Conservation (phyloP, 2,888 invertebrate species). For the Nomada ruficornis region DNA sequence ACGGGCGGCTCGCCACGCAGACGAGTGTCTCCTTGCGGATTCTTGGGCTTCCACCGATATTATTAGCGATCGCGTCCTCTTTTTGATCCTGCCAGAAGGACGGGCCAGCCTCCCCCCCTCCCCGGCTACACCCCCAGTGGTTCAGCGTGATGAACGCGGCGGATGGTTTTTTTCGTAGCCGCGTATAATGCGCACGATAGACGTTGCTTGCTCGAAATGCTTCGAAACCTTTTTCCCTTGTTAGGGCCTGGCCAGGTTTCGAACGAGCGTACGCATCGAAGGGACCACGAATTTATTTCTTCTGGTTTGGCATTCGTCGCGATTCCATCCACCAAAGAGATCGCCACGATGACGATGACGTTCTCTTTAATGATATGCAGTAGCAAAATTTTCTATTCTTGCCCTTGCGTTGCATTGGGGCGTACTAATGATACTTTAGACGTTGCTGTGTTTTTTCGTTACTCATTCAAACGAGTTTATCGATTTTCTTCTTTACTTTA, state of each 20-base stretch:
- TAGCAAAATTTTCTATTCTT: neutral
- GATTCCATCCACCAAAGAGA: constrained; percentile 22
- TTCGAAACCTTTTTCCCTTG: constrained; percentile 65
- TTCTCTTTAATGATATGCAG: constrained; percentile 48
- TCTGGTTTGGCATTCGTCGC: constrained; percentile 43
- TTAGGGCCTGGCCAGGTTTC: constrained; percentile 52
- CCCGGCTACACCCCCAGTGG: constrained; percentile 27
- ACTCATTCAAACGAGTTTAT: too few species aligned
- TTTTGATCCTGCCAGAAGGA: constrained; percentile 78
- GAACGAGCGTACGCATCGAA: constrained; percentile 46
- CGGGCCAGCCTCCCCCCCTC: constrained; percentile 27
- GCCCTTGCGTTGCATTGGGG: too few species aligned
- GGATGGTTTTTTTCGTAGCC: constrained; percentile 66
- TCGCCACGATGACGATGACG: constrained; percentile 35
- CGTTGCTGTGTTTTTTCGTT: too few species aligned
- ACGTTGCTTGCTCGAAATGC: constrained; percentile 70
- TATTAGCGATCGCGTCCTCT: constrained; percentile 82
- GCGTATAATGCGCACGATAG: constrained; percentile 77
- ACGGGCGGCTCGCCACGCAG: constrained; percentile 82
- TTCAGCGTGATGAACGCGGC: constrained; percentile 43
- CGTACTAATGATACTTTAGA: too few species aligned
- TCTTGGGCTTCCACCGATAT: constrained; percentile 82
- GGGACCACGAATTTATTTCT: constrained; percentile 56
- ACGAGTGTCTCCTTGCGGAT: constrained; percentile 81
- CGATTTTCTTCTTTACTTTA: too few species aligned